A percentile compares a stretch with the other conserved stretches of the same genome.
Evolutionary conservation across 2,797 vertebrate genomes (phyloP).

Genomic region (Coilia nasus): DNA sequence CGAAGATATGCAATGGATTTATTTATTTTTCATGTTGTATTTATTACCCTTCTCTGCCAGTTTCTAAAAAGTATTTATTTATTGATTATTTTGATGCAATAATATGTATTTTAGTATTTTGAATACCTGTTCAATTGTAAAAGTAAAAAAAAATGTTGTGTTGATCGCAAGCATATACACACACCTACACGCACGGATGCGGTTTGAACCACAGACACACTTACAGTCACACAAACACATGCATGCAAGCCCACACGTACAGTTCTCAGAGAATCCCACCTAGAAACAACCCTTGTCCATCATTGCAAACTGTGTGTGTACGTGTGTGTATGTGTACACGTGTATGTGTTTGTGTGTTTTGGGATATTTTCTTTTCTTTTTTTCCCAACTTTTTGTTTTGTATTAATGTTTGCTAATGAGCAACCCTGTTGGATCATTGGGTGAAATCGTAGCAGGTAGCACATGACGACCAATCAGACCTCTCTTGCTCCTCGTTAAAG

Average conservation of each 20-base stretch:
- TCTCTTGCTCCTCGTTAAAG: not conserved
- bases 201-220: not conserved
- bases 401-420: slow-evolving; percentile 1
- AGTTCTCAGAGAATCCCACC: not conserved
- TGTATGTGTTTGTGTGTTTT: not conserved
- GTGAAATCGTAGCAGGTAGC: slow-evolving; percentile 18
- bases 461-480: slow-evolving; percentile 8
- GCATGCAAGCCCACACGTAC: slow-evolving; percentile 6
- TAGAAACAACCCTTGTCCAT: not conserved
- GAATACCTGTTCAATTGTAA: slow-evolving; percentile 22
- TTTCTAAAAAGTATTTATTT: slow-evolving; percentile 28
- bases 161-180: not conserved
- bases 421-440: slow-evolving; percentile 22
- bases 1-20: slow-evolving; percentile 27
- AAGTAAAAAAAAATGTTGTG: not conserved
- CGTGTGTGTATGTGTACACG: too few species aligned
- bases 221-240: not conserved
- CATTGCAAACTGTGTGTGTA: slow-evolving; percentile 6
- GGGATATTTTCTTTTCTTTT: not conserved
- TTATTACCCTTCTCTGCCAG: slow-evolving; percentile 27
- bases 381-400: not conserved
- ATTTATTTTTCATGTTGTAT: slow-evolving; percentile 22
- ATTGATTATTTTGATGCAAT: slow-evolving; percentile 33
- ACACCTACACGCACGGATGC: not conserved
- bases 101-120: slow-evolving; percentile 28